Conservation (phyloP, 2,113 vertebrate genomes). For the Siniperca chuatsi region DNA sequence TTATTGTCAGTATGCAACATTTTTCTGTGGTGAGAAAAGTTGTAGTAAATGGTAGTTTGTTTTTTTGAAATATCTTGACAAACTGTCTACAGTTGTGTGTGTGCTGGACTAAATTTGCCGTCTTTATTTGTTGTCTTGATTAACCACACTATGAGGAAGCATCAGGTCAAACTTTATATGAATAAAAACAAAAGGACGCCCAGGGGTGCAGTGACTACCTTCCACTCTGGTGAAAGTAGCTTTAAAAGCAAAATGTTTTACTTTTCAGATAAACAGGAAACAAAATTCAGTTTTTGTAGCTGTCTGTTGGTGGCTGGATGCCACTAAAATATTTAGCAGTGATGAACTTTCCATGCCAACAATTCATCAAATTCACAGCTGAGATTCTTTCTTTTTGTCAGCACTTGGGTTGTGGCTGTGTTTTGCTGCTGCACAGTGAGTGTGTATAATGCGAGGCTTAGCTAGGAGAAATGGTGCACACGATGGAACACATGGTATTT, state of each 20-base stretch:
- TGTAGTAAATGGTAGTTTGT: background rate
- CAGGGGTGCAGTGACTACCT: background rate
- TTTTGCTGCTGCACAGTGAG: constrained; percentile 30
- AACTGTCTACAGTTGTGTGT: no score
- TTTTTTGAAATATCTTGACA: background rate
- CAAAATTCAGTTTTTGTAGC: background rate
- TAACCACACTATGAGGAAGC: no score
- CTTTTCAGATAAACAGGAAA: background rate
- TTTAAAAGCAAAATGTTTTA: no score
- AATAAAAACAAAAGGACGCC: background rate
- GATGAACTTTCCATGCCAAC: background rate
- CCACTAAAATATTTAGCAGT: background rate
- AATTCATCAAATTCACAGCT: background rate
- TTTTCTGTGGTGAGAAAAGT: background rate
- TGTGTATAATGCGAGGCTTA: constrained; percentile 58
- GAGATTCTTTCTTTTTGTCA: background rate
- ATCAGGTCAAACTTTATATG: background rate
- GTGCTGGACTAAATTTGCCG: no score
- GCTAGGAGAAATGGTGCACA: constrained; percentile 56
- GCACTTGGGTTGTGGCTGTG: background rate
- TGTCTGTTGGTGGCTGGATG: background rate
- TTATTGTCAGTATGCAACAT: background rate
- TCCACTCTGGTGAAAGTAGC: no score
- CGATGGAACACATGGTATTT: constrained; percentile 48
- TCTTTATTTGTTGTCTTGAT: no score